These are phyloP conservation scores for Prunella himalayana DNA, from an alignment of 2,113 vertebrate species.

Conservation along the genomic window DNA sequence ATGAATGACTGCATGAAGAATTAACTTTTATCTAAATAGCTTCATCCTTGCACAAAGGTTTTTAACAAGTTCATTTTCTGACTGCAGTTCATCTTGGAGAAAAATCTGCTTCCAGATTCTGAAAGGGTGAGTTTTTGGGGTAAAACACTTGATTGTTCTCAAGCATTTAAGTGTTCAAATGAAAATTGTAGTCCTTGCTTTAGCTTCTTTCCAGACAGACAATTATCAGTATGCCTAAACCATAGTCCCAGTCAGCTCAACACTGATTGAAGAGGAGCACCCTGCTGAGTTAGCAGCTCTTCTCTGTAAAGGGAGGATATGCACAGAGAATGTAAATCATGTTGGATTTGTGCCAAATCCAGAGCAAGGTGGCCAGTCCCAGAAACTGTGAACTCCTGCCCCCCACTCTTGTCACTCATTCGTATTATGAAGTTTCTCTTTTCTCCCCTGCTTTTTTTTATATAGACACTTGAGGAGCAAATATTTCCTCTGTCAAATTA, in stretches of 20 bases:
- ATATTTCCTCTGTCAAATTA: background rate
- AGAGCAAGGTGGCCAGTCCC: background rate
- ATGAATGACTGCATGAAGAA: background rate
- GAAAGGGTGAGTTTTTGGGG: background rate
- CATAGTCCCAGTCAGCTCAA: background rate
- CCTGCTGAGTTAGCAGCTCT: background rate
- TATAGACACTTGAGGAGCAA: accelerated
- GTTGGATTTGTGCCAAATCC: background rate
- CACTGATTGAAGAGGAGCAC: background rate
- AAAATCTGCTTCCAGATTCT: background rate
- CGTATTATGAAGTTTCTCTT: background rate
- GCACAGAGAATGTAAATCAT: background rate
- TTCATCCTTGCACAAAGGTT: background rate
- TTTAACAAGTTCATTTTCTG: background rate
- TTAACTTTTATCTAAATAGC: background rate
- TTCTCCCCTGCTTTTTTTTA: background rate
- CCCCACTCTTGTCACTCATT: background rate
- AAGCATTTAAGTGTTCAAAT: background rate
- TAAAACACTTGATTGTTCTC: background rate
- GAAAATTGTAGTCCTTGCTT: background rate
- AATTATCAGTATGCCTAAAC: background rate
- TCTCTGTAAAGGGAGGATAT: background rate
- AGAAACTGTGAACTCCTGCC: background rate
- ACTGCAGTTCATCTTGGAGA: background rate
- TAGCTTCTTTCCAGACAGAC: background rate